These are phyloP conservation scores for Acanthis flammea DNA, from an alignment of 2,797 vertebrate genomes.

Conservation along the genomic window DNA sequence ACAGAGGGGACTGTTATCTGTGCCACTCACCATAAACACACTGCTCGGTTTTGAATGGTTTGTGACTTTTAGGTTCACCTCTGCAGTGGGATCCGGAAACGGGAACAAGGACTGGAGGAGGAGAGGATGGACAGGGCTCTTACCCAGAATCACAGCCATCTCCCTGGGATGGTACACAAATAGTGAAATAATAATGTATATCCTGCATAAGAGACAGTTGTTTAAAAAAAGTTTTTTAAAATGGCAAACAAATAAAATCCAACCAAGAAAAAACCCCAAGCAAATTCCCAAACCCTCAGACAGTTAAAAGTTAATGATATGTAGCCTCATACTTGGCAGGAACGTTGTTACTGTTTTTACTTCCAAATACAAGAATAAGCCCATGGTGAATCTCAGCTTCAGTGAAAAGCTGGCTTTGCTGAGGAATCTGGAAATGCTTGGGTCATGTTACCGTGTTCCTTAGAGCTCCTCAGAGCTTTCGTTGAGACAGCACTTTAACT, in stretches of 20 bases:
- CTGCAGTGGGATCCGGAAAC: neutral
- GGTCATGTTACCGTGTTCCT: neutral
- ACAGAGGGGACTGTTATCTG: accelerated
- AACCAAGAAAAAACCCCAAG: neutral
- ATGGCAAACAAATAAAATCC: neutral
- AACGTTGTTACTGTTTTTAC: neutral
- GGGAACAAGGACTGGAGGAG: neutral
- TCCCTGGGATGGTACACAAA: neutral
- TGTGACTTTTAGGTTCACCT: neutral
- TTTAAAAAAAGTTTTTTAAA: neutral
- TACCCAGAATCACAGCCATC: neutral
- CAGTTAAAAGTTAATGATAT: neutral
- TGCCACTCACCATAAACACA: accelerated
- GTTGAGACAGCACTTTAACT: neutral
- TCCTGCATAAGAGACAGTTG: neutral
- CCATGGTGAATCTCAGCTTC: neutral
- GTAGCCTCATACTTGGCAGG: neutral
- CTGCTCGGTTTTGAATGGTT: neutral
- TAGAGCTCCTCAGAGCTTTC: neutral
- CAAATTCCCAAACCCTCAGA: neutral
- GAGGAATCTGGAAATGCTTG: neutral
- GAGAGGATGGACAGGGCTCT: neutral
- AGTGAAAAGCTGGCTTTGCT: neutral
- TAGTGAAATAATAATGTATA: neutral
- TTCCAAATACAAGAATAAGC: neutral